Percentiles rank a stretch among this genome's conserved stretches.
phyloP scores from a whole-genome alignment of 2,113 vertebrate species.

The Polypterus bichir region DNA sequence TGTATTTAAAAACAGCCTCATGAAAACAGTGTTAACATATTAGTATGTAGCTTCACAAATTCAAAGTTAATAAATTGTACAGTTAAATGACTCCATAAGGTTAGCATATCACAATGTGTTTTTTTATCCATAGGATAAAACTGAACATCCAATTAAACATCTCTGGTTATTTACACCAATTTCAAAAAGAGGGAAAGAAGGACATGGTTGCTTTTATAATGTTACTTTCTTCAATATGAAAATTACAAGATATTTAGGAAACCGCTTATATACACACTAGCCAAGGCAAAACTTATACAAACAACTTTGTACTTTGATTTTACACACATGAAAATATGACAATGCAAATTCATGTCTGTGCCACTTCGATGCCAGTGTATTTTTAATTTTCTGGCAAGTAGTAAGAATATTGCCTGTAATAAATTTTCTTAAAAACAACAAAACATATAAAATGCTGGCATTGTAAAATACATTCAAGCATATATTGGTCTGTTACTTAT shows the following conservation, averaged over 20 bases:
- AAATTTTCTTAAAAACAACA: neutral
- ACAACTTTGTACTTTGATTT: no score
- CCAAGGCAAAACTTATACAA: neutral
- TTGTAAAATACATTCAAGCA: conserved; percentile 9
- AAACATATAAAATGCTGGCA: conserved; percentile 7
- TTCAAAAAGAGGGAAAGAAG: neutral
- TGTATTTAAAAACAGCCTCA: neutral
- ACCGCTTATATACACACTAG: neutral
- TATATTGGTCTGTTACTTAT: conserved; percentile 3
- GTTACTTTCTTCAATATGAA: conserved; percentile 1
- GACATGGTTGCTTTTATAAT: neutral
- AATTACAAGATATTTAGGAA: neutral
- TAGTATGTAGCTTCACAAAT: neutral
- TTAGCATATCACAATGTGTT: neutral
- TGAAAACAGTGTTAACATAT: neutral
- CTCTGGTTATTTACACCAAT: neutral
- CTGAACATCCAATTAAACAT: neutral
- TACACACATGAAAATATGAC: neutral
- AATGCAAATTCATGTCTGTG: neutral
- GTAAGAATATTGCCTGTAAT: neutral
- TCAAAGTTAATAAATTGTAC: neutral
- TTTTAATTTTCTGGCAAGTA: neutral
- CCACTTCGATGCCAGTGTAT: conserved; percentile 6
- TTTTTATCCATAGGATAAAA: conserved; percentile 7
- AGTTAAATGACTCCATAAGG: neutral